Percentiles rank a stretch among this genome's conserved stretches.
These are phyloP conservation scores for Trachelus tabidus DNA, from an alignment of 2,888 invertebrate species.

Conservation along the genomic window DNA sequence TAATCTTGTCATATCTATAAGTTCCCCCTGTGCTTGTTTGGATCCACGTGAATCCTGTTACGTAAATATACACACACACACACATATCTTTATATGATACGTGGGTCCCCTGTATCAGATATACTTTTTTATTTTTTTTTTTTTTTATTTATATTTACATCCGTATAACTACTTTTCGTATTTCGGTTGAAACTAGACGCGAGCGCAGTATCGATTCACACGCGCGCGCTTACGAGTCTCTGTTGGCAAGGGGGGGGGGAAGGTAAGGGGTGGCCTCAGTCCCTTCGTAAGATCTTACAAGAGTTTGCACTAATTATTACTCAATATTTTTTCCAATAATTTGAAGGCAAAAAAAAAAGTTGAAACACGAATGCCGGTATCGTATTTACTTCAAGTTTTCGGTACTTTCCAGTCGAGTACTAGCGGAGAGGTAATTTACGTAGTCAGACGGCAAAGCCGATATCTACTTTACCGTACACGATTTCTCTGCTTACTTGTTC, in stretches of 20 bases:
- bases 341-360: not conserved
- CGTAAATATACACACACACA: not conserved
- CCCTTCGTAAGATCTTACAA: not conserved
- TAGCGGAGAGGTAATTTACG: not conserved
- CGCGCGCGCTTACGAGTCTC: not conserved
- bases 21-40: not conserved
- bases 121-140: not conserved
- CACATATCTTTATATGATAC: no score
- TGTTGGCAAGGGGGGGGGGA: no score
- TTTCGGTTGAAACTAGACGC: not conserved
- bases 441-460: no score
- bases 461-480: not conserved
- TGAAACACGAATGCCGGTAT: not conserved
- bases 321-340: not conserved
- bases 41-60: not conserved
- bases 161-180: not conserved
- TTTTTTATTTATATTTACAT: not conserved
- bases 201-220: not conserved
- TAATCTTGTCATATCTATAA: not conserved
- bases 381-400: not conserved
- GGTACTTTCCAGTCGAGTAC: not conserved
- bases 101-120: not conserved
- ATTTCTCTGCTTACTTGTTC: not conserved
- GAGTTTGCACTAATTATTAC: not conserved
- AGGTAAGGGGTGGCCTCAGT: not conserved